Conservation (phyloP, 2,797 vertebrate species). For the Peromyscus eremicus region DNA sequence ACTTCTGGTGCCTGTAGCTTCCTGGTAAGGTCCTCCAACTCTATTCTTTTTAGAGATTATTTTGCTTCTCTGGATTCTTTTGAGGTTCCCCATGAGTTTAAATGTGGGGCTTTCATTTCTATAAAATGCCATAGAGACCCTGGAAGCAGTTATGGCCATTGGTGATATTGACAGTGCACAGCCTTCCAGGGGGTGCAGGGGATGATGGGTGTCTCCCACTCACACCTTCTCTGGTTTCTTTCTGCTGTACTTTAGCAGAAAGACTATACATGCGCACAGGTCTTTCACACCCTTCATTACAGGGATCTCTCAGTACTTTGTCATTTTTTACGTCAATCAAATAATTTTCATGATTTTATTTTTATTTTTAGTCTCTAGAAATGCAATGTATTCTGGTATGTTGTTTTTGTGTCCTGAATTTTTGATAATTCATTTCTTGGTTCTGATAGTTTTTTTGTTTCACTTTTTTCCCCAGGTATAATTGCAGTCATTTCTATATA, state of each 20-base stretch:
- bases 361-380: not conserved
- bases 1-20: not conserved
- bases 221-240: not conserved
- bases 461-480: not conserved
- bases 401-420: not conserved
- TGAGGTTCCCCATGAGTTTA: not conserved
- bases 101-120: not conserved
- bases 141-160: not conserved
- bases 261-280: not conserved
- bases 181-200: not conserved
- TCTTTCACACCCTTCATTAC: not conserved
- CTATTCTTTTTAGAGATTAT: not conserved
- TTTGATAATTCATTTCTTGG: constrained; percentile 17
- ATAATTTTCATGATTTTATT: not conserved
- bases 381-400: not conserved
- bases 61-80: constrained; percentile 1
- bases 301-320: not conserved
- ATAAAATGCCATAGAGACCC: not conserved
- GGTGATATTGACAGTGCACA: not conserved
- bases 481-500: not conserved
- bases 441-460: not conserved
- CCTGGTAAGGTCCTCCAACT: not conserved
- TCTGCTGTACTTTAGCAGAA: not conserved
- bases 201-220: not conserved
- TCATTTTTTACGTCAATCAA: not conserved